Percentiles rank a stretch among this genome's conserved stretches.
Evolutionary conservation across 2,797 vertebrate genomes (phyloP).

Genomic region (Poeciliopsis paucimaculata): DNA sequence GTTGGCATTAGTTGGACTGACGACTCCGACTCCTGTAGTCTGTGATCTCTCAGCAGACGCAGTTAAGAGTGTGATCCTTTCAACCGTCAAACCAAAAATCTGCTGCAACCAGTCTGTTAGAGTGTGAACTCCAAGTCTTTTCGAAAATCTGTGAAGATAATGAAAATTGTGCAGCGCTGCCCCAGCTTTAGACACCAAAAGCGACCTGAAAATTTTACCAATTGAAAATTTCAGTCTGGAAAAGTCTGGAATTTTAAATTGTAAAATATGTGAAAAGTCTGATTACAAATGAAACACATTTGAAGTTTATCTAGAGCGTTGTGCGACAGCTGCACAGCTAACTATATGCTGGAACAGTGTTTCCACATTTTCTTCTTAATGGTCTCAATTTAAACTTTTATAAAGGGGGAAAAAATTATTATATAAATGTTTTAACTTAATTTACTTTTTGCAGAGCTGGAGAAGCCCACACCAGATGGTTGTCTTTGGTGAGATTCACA

Average conservation of each 20-base stretch:
- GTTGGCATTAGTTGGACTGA: neutral
- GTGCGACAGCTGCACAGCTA: neutral
- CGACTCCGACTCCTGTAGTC: neutral
- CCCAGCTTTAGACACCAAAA: neutral
- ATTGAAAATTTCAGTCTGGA: neutral
- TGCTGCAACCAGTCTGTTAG: neutral
- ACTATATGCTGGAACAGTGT: neutral
- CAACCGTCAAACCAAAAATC: neutral
- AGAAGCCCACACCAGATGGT: neutral
- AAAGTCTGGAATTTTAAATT: neutral
- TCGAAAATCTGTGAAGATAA: neutral
- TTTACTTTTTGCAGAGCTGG: neutral
- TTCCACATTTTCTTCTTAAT: neutral
- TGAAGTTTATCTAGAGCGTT: neutral
- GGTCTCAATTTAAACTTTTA: neutral
- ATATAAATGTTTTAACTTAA: neutral
- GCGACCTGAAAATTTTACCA: neutral
- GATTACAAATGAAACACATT: neutral
- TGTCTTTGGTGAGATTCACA: constrained; percentile 52
- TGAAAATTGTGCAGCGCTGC: neutral
- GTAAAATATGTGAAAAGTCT: neutral
- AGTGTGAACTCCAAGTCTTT: neutral
- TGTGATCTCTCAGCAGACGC: neutral
- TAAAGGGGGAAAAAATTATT: neutral
- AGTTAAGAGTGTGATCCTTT: neutral